These are phyloP conservation scores for Drosophila pruinosa DNA, from an alignment of 1,140 invertebrate genomes.

Conservation along the genomic window DNA sequence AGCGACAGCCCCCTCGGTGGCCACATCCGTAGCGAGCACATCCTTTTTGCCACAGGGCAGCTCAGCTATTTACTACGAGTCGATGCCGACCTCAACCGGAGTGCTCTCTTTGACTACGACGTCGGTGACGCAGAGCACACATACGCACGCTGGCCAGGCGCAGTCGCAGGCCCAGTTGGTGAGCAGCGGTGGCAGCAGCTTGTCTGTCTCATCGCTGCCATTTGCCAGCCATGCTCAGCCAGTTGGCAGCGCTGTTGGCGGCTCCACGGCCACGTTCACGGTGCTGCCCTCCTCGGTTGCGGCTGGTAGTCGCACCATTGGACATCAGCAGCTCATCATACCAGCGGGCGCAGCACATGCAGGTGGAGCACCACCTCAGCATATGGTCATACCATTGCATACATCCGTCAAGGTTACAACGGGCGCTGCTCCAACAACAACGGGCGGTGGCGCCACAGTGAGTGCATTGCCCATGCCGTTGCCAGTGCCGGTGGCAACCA, in stretches of 20 bases:
- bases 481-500: slow-evolving; percentile 20
- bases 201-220: slow-evolving; percentile 73
- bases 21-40: slow-evolving; percentile 17
- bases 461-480: slow-evolving; percentile 29
- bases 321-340: slow-evolving; percentile 69
- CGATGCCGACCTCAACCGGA: slow-evolving; percentile 76
- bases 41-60: slow-evolving; percentile 51
- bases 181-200: slow-evolving; percentile 39
- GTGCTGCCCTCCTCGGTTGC: slow-evolving; percentile 63
- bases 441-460: slow-evolving; percentile 33
- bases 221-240: slow-evolving; percentile 54
- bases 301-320: slow-evolving; percentile 58
- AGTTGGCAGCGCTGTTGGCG: slow-evolving; percentile 16
- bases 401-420: slow-evolving; percentile 79
- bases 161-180: slow-evolving; percentile 69
- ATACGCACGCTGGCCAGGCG: slow-evolving; percentile 49
- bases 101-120: slow-evolving; percentile 76
- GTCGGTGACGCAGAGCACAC: slow-evolving; percentile 72
- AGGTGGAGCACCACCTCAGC: slow-evolving; percentile 52
- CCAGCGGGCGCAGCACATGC: slow-evolving; percentile 37
- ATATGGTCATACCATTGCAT: slow-evolving; percentile 79
- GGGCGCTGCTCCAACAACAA: slow-evolving; percentile 42
- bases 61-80: slow-evolving; percentile 79
- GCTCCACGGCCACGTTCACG: slow-evolving; percentile 75
- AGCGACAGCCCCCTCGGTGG: slow-evolving; percentile 10